phyloP scores from a whole-genome alignment of 2,113 vertebrate genomes.

The Ciconia maguari region DNA sequence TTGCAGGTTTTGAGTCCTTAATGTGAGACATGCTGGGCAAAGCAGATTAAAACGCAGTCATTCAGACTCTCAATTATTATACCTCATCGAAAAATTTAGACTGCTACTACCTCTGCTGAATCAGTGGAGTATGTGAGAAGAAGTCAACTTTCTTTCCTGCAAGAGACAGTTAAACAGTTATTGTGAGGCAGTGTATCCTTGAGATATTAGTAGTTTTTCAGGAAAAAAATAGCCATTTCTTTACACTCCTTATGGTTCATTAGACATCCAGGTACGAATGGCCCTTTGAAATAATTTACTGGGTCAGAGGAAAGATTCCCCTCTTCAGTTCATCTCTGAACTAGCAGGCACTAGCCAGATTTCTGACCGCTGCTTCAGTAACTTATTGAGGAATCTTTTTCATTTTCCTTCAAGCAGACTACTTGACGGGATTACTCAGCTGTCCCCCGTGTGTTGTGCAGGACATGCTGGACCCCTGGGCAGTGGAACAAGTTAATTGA shows the following conservation, averaged over 20 bases:
- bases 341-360: not conserved
- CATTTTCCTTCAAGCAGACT: not conserved
- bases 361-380: not conserved
- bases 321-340: not conserved
- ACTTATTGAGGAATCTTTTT: not conserved
- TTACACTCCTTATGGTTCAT: not conserved
- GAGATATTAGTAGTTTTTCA: not conserved
- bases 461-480: not conserved
- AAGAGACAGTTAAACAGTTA: not conserved
- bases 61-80: not conserved
- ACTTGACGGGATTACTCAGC: not conserved
- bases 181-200: not conserved
- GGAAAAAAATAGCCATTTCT: not conserved
- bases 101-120: not conserved
- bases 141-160: not conserved
- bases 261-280: not conserved
- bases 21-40: conserved; percentile 2
- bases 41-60: not conserved
- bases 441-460: not conserved
- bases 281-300: not conserved
- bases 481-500: not conserved
- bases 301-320: not conserved
- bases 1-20: not conserved
- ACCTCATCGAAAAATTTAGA: conserved; percentile 10
- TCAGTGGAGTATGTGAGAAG: not conserved